Conservation (phyloP, 2,888 invertebrate genomes). For the Omphaloscelis lunosa region DNA sequence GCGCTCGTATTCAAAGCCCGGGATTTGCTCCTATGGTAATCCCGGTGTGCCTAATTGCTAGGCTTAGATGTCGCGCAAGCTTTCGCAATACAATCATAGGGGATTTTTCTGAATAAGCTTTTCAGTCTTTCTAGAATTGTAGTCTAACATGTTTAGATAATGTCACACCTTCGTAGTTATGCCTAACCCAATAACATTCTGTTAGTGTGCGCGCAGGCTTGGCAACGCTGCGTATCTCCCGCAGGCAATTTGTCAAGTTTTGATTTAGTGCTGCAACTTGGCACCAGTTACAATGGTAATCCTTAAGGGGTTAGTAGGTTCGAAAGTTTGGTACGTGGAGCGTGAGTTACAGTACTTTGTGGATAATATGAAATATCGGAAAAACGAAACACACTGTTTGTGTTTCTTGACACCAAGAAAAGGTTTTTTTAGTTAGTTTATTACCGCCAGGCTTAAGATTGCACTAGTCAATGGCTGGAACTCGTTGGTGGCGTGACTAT, state of each 20-base stretch:
- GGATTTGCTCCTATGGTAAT: constrained; percentile 40
- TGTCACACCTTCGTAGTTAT: constrained; percentile 34
- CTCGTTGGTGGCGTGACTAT: too few relatives aligned
- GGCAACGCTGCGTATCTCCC: constrained; percentile 56
- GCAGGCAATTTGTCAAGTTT: constrained; percentile 60
- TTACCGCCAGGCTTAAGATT: too few relatives aligned
- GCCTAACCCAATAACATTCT: constrained; percentile 25
- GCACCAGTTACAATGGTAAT: constrained; percentile 51
- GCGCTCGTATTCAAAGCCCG: neutral
- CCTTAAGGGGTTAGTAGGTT: constrained; percentile 48
- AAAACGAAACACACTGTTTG: constrained; percentile 13
- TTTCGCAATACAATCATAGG: constrained; percentile 23
- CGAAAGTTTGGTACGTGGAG: constrained; percentile 34
- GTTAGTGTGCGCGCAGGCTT: constrained; percentile 30
- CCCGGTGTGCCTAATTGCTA: constrained; percentile 15
- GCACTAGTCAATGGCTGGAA: too few relatives aligned
- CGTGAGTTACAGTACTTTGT: constrained; percentile 28
- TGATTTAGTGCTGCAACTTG: constrained; percentile 59
- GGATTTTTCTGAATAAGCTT: constrained; percentile 20
- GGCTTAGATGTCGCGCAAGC: neutral
- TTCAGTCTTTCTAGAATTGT: constrained; percentile 17
- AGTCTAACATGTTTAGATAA: constrained; percentile 17
- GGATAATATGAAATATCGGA: constrained; percentile 23
- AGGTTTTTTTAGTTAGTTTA: neutral
- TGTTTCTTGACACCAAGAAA: constrained; percentile 18